Evolutionary conservation across 1,140 invertebrate species (phyloP).

Genomic region (Philaenus spumarius): DNA sequence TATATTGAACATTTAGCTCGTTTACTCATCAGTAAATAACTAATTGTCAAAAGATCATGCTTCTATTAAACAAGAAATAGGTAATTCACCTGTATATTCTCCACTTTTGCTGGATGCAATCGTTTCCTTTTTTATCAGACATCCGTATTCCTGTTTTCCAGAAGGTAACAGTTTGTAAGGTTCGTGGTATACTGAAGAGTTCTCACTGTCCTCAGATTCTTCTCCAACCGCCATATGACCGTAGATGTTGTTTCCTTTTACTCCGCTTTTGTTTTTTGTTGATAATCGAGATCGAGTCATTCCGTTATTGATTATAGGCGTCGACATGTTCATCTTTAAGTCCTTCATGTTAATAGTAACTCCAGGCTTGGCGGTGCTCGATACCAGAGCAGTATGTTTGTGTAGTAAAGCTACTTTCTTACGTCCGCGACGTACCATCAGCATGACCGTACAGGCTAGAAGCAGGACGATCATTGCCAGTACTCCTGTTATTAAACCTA

Average conservation of each 20-base stretch:
- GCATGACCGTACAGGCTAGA: conserved; percentile 57
- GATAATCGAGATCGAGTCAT: conserved; percentile 42
- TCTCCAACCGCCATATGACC: conserved; percentile 42
- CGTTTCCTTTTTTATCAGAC: conserved; percentile 45
- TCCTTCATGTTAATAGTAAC: conserved; percentile 63
- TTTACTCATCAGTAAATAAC: no score
- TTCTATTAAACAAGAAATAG: no score
- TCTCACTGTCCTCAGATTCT: conserved; percentile 51
- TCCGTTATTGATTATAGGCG: conserved; percentile 50
- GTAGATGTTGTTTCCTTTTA: conserved; percentile 38
- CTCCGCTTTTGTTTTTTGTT: conserved; percentile 20
- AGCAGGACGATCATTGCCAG: conserved; percentile 62
- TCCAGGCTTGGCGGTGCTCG: conserved; percentile 39
- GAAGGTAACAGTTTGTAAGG: conserved; percentile 50
- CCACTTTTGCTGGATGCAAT: conserved; percentile 44
- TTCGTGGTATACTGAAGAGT: conserved; percentile 52
- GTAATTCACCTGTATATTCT: conserved; percentile 43
- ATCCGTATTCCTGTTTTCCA: conserved; percentile 45
- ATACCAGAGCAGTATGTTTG: conserved; percentile 55
- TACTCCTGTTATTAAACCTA: conserved; percentile 72
- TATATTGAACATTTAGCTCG: no score
- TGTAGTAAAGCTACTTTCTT: conserved; percentile 59
- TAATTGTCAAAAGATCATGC: no score
- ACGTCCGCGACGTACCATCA: conserved; percentile 62
- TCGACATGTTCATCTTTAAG: conserved; percentile 46